phyloP scores from a whole-genome alignment of 2,113 vertebrate genomes.

The Muntiacus muntjak region DNA sequence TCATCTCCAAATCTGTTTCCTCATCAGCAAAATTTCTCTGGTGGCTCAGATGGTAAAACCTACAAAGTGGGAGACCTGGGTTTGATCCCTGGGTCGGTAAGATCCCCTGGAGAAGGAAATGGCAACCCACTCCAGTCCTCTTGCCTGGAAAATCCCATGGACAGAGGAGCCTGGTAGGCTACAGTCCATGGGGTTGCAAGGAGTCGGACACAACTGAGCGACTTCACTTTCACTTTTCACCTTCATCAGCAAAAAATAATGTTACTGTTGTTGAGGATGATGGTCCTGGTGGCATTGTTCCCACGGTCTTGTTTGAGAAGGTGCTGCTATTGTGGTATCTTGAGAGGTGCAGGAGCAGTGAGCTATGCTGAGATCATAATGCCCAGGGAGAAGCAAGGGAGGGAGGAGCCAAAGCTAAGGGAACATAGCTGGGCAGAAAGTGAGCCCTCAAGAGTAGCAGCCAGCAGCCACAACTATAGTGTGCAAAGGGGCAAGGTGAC shows the following conservation, averaged over 20 bases:
- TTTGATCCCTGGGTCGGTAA: not conserved
- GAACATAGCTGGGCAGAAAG: not conserved
- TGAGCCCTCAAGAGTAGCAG: not conserved
- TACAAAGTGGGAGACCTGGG: not conserved
- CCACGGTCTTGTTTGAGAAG: not conserved
- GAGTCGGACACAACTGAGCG: accelerated
- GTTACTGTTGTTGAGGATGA: not conserved
- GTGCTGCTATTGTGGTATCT: not conserved
- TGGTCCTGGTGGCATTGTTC: not conserved
- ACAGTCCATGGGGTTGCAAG: not conserved
- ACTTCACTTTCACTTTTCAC: not conserved
- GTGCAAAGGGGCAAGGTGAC: not conserved
- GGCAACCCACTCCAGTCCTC: not conserved
- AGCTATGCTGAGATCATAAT: not conserved
- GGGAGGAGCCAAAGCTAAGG: not conserved
- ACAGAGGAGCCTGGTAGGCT: not conserved
- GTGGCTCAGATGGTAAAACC: not conserved
- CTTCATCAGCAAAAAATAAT: not conserved
- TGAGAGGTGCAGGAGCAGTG: not conserved
- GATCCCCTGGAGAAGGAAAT: not conserved
- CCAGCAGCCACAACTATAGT: not conserved
- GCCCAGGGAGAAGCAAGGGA: not conserved
- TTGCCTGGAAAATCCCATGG: not conserved
- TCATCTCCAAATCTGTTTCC: not conserved
- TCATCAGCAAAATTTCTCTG: not conserved